Conservation (phyloP, 2,888 invertebrate species). For the Patella caerulea region DNA sequence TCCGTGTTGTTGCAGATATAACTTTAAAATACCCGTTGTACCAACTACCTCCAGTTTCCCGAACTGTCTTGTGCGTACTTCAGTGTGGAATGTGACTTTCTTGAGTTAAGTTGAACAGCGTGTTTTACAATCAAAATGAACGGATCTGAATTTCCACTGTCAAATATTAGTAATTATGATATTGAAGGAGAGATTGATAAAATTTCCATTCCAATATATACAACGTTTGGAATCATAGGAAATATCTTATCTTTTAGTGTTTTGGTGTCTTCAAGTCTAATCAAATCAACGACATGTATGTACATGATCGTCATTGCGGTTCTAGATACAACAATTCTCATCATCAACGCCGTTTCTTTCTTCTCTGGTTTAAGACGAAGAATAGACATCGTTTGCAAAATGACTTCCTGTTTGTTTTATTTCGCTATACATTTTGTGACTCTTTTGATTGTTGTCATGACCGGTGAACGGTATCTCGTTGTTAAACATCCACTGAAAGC, state of each 20-base stretch:
- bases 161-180: neutral
- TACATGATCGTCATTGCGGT: conserved; percentile 21
- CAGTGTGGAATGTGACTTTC: no score
- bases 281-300: conserved; percentile 12
- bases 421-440: conserved; percentile 17
- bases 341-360: neutral
- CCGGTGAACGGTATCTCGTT: conserved; percentile 14
- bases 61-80: no score
- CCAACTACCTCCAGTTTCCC: no score
- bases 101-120: no score
- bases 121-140: no score
- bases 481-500: conserved; percentile 15
- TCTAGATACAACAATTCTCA: conserved; percentile 17
- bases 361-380: neutral
- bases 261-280: neutral
- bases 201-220: conserved; percentile 14
- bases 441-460: conserved; percentile 14
- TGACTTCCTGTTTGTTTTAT: conserved; percentile 10
- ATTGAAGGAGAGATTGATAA: conserved; percentile 3
- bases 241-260: conserved; percentile 19
- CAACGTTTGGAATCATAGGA: conserved; percentile 21
- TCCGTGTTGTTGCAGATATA: no score
- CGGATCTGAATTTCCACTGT: no score
- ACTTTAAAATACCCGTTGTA: no score
- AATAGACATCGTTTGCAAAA: neutral